Conservation (phyloP, 2,888 invertebrate genomes). For the Acleris laterana region DNA sequence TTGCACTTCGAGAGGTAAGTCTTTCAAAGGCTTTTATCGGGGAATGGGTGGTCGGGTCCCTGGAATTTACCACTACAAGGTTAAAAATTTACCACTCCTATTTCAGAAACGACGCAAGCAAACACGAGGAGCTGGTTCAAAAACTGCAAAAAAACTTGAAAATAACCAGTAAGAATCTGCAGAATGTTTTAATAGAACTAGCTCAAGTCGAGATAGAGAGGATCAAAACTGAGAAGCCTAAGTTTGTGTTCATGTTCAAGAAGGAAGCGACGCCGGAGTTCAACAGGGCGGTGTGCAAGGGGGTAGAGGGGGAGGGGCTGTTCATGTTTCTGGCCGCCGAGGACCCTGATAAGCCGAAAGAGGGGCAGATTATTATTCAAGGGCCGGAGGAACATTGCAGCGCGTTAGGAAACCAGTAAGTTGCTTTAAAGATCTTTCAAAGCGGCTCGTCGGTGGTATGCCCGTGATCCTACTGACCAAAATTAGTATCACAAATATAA, state of each 20-base stretch:
- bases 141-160: conserved; percentile 90
- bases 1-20: too few species aligned
- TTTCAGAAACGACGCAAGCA: conserved; percentile 87
- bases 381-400: conserved; percentile 81
- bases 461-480: too few species aligned
- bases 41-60: too few species aligned
- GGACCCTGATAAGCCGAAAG: conserved; percentile 85
- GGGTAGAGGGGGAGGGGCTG: conserved; percentile 83
- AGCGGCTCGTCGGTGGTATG: too few species aligned
- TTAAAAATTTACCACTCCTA: conserved; percentile 2
- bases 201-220: conserved; percentile 88
- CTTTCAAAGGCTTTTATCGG: too few species aligned
- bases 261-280: conserved; percentile 92
- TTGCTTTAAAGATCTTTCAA: conserved; percentile 36
- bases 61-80: neutral
- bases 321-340: conserved; percentile 89
- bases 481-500: too few species aligned
- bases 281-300: conserved; percentile 87
- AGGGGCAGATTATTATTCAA: conserved; percentile 84
- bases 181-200: conserved; percentile 87
- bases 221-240: conserved; percentile 81
- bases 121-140: conserved; percentile 89
- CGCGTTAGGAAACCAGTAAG: conserved; percentile 86
- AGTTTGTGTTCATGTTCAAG: conserved; percentile 85
- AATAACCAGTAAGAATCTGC: conserved; percentile 85